These are phyloP conservation scores for Pipra filicauda DNA, from an alignment of 2,113 vertebrate species.

Conservation along the genomic window DNA sequence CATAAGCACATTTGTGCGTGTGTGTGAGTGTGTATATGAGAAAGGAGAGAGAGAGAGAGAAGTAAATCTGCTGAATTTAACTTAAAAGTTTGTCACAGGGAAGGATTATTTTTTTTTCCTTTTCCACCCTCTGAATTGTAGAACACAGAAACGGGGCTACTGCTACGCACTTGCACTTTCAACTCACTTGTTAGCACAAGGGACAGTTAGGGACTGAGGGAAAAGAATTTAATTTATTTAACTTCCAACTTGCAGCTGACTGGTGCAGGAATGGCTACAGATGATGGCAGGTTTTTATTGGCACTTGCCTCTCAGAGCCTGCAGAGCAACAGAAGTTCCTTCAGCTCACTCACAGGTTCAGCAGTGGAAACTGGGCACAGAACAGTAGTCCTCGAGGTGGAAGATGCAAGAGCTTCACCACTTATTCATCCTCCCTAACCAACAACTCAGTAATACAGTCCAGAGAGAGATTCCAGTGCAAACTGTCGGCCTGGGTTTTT, in stretches of 20 bases:
- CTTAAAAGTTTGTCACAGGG: constrained; percentile 9
- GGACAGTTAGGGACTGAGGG: background rate
- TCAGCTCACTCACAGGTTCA: background rate
- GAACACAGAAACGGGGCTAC: background rate
- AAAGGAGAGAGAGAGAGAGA: background rate
- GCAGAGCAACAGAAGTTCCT: background rate
- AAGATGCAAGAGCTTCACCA: background rate
- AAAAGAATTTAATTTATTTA: background rate
- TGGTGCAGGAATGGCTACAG: background rate
- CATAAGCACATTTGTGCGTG: constrained; percentile 69
- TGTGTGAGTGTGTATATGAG: background rate
- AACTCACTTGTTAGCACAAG: background rate
- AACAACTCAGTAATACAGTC: background rate
- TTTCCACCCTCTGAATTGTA: background rate
- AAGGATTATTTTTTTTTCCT: background rate
- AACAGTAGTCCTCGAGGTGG: background rate
- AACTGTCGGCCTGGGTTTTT: background rate
- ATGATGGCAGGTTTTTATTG: background rate
- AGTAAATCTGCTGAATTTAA: constrained; percentile 61
- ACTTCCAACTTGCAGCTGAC: background rate
- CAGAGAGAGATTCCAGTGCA: background rate
- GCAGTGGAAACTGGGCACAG: background rate
- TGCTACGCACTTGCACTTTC: background rate
- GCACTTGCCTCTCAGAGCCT: background rate
- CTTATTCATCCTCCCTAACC: background rate